Base-by-base conservation (phyloP, 2,888 invertebrate species). In the Eristalinus sepulchralis region DNA sequence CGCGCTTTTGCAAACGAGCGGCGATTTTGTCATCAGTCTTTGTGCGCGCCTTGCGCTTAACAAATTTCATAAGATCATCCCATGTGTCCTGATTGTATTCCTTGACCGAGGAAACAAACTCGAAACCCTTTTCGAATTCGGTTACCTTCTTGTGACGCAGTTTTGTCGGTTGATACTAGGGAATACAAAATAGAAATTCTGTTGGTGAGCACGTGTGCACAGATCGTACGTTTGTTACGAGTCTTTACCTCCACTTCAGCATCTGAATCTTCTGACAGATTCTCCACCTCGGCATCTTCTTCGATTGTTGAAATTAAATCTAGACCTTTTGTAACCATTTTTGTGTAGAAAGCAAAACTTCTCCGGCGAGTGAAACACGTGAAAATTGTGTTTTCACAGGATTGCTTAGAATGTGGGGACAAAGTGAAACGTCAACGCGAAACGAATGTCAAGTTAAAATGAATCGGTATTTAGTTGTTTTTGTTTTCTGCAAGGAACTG, bases 21-120 rank as follows among this genome's bases (percentile, higher is more conserved):
- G 95, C 94, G 88, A 98, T 97, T 93, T 96, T 97, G 88, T 98
- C 97, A 92, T 98, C 97, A 1, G 97, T 94, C 89, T 97, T 96
- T 17, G 95, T 95, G 89, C 96, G 96, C 0, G 95, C 96, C 93
- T 97, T 97, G 39, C 97, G 94, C 90, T 96, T 96, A 0, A 97
- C 94, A 92, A 96, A 97, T 90, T 96, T 96, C 89, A 95, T 95
- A 27, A 97, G 91, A 92, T 97, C 95, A 91, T 96, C 95, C 96
- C 97, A 96, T 4, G 96, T 95, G 90, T 97, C 96, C 93, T 95
- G 92, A 91, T 97, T 97, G 90, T 97, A 97, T 89, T 97, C 97
- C 83, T 95, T 95, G 0, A 95, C 94, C 17, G 95, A 95, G 11
- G 95, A 95, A 39, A 96, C 95, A 93, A 98, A 98, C 89, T 96